Evolutionary conservation across 2,888 invertebrate species (phyloP), one percentile per base, ranked within the genome.

Genomic region (Drosophila meridionalis): DNA sequence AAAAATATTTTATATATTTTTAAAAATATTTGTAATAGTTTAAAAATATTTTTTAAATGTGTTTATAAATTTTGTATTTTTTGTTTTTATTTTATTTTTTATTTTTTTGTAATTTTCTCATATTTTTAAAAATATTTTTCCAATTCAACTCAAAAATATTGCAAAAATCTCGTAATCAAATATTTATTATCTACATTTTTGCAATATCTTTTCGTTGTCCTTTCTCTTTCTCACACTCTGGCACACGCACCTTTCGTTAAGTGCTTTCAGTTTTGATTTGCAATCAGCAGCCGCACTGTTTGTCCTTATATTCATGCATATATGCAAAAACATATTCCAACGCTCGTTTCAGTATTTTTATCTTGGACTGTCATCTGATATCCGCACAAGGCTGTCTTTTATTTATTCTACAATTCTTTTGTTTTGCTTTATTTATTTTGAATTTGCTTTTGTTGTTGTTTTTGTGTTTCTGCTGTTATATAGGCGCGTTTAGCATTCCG

Each of bases 401-500:
- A 77, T 75, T 82, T 78, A 56, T 56, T 76, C 74, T 75, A 55
- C 62, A 76, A 69, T 77, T 55, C 55, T 71, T 62, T 68, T 62
- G 43, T 66, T 78, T 73, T 65, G 43, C 11, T 65, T 61, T 66
- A 62, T 64, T 52, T 64, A 14, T 65, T 74, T 69, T 56, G 47
- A 43, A 42, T 65, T 71, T 66, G 55, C 59, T 75, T 68, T 38
- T 38, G 36, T 2, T 64, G 71, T 68, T 63, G 56, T 60, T 71
- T 65, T 32, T 34, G 34, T 2, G 57, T 69, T 65, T 53, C 14
- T 4, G 4, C n/a, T 45, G 45, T 11, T 11, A 26, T 45, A 26
- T 69, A 58, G 84, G 69, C 89, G 89, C 89, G 74, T 82, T 88
- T 86, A 63, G 63, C 78, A 80, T 88, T 86, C 87, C 87, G 87